A percentile compares a stretch with the other conserved stretches of the same genome.
phyloP scores from a whole-genome alignment of 1,140 invertebrate genomes.

The Dufourea novaeangliae region DNA sequence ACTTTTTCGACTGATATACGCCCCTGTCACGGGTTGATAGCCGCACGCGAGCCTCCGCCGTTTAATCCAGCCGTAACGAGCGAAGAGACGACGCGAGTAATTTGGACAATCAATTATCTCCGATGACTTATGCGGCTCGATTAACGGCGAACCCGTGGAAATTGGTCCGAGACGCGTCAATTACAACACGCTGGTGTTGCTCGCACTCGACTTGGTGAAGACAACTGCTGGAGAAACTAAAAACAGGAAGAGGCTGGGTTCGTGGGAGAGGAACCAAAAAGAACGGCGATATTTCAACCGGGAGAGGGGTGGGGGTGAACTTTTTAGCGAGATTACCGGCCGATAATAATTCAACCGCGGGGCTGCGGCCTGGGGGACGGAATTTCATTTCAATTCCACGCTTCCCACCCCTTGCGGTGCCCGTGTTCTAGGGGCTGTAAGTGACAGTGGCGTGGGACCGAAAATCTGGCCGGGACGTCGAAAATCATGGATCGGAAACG shows the following conservation, averaged over 20 bases:
- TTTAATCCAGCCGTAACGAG: not conserved
- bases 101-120: conserved; percentile 6
- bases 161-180: not conserved
- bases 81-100: not conserved
- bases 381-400: conserved; percentile 73
- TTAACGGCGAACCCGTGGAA: not conserved
- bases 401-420: conserved; percentile 41
- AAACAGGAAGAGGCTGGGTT: not conserved
- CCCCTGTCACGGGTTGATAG: not conserved
- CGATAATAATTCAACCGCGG: conserved; percentile 73
- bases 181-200: conserved; percentile 9
- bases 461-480: conserved; percentile 58
- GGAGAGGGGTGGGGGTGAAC: conserved; percentile 60
- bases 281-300: conserved; percentile 59
- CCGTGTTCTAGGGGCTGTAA: conserved; percentile 50
- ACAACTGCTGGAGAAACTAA: not conserved
- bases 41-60: not conserved
- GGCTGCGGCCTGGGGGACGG: conserved; percentile 58
- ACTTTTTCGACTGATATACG: not conserved
- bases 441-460: conserved; percentile 63
- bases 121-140: conserved; percentile 12
- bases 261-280: conserved; percentile 19
- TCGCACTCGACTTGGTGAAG: not conserved
- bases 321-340: conserved; percentile 67
- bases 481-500: conserved; percentile 63